These are phyloP conservation scores for Empis stercorea DNA, from an alignment of 2,888 invertebrate genomes.

Conservation along the genomic window DNA sequence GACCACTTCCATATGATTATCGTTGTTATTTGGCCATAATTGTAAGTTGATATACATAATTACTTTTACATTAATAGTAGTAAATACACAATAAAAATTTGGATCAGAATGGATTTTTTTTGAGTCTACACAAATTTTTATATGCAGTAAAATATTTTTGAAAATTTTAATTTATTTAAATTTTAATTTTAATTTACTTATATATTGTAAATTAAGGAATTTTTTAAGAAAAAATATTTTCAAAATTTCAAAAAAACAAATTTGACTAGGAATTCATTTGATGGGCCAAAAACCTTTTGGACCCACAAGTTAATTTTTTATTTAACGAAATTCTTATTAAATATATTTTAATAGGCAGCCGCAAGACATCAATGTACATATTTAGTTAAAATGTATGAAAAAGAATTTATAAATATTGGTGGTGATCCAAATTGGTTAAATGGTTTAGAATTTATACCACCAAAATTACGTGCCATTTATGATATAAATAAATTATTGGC, in stretches of 20 bases:
- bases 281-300: too few relatives aligned
- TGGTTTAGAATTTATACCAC: constrained; percentile 57
- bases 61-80: too few relatives aligned
- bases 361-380: constrained; percentile 76
- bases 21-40: constrained; percentile 79
- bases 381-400: constrained; percentile 65
- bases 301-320: not conserved
- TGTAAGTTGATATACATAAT: constrained; percentile 46
- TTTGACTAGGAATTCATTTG: too few relatives aligned
- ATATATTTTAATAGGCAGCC: constrained; percentile 46
- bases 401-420: constrained; percentile 64
- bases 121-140: too few relatives aligned
- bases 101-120: too few relatives aligned
- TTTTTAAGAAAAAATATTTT: too few relatives aligned
- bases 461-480: constrained; percentile 66
- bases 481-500: constrained; percentile 78
- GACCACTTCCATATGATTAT: constrained; percentile 66
- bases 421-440: constrained; percentile 67
- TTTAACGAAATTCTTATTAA: not conserved
- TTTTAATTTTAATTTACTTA: too few relatives aligned
- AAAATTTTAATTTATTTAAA: too few relatives aligned
- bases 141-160: too few relatives aligned
- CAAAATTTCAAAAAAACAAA: too few relatives aligned
- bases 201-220: too few relatives aligned
- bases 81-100: too few relatives aligned